Conservation (phyloP, 2,797 vertebrate genomes). For the Epinephelus malabaricus region DNA sequence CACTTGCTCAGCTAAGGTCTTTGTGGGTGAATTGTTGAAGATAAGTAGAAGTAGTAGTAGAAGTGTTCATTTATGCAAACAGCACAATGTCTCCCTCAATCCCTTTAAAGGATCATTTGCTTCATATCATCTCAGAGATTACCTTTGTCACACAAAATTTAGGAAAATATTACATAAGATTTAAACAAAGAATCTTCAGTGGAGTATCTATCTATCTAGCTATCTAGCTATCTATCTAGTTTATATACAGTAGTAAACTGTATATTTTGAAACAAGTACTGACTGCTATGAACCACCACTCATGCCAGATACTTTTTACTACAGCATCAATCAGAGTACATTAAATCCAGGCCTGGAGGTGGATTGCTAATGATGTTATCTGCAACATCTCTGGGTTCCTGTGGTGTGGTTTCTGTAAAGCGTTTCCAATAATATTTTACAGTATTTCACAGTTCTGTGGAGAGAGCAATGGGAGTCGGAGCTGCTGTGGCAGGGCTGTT, state of each 20-base stretch:
- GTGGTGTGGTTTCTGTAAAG: background rate
- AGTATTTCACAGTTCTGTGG: constrained; percentile 24
- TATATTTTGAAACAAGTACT: background rate
- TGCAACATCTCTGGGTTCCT: background rate
- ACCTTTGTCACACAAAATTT: background rate
- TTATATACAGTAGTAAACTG: background rate
- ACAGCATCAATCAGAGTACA: constrained; percentile 2
- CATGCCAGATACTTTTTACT: background rate
- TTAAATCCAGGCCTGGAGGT: background rate
- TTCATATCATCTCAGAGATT: too few relatives aligned
- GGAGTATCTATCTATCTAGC: background rate
- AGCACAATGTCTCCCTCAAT: too few relatives aligned
- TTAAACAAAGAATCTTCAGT: background rate
- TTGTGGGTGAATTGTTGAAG: background rate
- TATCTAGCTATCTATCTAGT: too few relatives aligned
- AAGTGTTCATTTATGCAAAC: background rate
- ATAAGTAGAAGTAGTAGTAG: background rate
- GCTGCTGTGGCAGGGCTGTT: constrained; percentile 24
- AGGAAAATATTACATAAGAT: background rate
- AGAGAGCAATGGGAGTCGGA: constrained; percentile 11
- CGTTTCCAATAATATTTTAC: constrained; percentile 29
- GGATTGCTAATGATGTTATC: constrained; percentile 4
- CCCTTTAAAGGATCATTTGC: too few relatives aligned
- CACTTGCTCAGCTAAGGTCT: background rate
- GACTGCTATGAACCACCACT: background rate